Conservation (phyloP, 2,113 vertebrate genomes). For the Philantomba maxwellii region DNA sequence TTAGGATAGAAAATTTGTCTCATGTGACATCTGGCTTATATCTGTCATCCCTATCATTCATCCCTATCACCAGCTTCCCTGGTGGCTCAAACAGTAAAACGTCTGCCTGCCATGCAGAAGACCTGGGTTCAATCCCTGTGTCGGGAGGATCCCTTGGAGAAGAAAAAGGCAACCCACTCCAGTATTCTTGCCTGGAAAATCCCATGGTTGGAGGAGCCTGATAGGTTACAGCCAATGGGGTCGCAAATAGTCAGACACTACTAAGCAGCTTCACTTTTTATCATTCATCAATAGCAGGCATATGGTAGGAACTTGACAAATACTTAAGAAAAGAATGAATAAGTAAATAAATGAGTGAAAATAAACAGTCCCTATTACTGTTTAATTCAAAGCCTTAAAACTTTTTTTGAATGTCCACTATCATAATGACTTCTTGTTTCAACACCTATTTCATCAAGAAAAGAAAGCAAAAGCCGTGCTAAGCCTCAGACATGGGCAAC, state of each 20-base stretch:
- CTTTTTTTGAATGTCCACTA: neutral
- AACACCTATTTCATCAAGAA: neutral
- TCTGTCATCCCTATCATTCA: neutral
- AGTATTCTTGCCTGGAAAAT: neutral
- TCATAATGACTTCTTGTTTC: neutral
- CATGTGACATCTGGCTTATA: neutral
- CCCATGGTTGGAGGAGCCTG: neutral
- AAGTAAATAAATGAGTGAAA: neutral
- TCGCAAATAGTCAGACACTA: fast-evolving
- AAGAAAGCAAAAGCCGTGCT: neutral
- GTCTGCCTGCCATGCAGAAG: neutral
- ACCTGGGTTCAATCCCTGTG: neutral
- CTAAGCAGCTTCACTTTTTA: neutral
- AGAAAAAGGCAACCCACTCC: neutral
- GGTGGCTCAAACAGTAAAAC: neutral
- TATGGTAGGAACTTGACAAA: neutral
- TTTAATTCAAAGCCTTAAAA: neutral
- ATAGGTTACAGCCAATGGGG: neutral
- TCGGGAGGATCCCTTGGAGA: neutral
- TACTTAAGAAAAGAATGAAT: neutral
- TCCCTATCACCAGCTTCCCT: neutral
- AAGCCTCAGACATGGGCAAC: neutral
- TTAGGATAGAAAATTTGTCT: neutral
- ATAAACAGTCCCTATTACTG: neutral
- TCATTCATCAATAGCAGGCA: neutral